Base-by-base conservation (phyloP, 2,888 invertebrate genomes). In the Neoascia interrupta region DNA sequence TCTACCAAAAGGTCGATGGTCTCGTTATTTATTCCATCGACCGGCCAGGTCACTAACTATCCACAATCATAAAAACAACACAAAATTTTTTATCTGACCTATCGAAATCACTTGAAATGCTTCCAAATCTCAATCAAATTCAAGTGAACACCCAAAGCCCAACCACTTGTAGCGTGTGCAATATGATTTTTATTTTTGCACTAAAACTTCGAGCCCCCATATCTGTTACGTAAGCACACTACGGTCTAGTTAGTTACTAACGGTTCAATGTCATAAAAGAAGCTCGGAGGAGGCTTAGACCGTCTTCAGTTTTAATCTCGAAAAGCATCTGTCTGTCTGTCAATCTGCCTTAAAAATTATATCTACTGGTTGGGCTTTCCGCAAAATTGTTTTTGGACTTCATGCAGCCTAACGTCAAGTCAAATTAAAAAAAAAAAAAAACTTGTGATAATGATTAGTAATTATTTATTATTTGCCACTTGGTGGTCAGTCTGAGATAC, bases 111-210 rank as follows among this genome's bases (percentile, higher is more conserved):
- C 37, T 64, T 64, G 31, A 31, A 56, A 28, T 64, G 49, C n/a
- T n/a, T n/a, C 54, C 28, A 49, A 39, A 49, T 49, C n/a, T n/a
- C 26, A n/a, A n/a, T n/a, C n/a, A n/a, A n/a, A n/a, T n/a, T n/a
- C n/a, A n/a, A n/a, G n/a, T n/a, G n/a, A n/a, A n/a, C n/a, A n/a
- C n/a, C n/a, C n/a, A n/a, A 61, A 37, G 23, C 37, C 18, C 23
- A 3, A 18, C 26, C 54, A 41, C 75, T 63, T 51, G 49, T 56
- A 47, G 36, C 61, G 49, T 58, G 61, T 61, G 47, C 75, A 74
- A 31, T 21, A 15, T 2, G 11, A 18, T 18, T 13, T 26, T 31
- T 41, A 23, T 34, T 18, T 28, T 16, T 28, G 34, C 28, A 28
- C 13, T 31, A 5, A 8, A 11, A 18, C 13, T 16, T 26, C 28